Evolutionary conservation across 1,140 invertebrate genomes (phyloP).

Genomic region (Drosophila pruinosa): DNA sequence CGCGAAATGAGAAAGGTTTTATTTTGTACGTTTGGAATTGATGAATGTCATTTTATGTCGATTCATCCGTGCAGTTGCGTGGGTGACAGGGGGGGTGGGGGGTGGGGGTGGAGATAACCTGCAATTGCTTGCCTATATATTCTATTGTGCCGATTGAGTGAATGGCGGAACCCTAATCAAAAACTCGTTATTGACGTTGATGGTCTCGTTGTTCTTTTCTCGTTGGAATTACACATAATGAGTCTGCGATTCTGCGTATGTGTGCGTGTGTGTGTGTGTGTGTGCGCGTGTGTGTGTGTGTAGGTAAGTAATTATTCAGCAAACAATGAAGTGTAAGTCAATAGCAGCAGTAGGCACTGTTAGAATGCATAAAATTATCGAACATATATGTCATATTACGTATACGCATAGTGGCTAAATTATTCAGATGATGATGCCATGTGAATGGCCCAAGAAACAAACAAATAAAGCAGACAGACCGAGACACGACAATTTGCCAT

Average conservation of each 20-base stretch:
- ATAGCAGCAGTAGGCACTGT: conserved; percentile 46
- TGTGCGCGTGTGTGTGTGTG: conserved; percentile 1
- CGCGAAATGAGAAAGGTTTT: not conserved
- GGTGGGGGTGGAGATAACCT: no score
- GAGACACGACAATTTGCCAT: no score
- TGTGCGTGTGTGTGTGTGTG: not conserved
- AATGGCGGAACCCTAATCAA: conserved; percentile 49
- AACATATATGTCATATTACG: conserved; percentile 33
- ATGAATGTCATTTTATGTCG: conserved; percentile 1
- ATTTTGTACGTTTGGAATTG: not conserved
- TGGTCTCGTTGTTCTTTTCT: conserved; percentile 15
- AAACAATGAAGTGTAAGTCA: conserved; percentile 66
- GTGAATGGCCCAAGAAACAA: no score
- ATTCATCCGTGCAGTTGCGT: not conserved
- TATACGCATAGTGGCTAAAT: conserved; percentile 24
- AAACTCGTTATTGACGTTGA: conserved; percentile 66
- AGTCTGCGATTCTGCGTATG: not conserved
- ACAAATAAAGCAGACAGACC: no score
- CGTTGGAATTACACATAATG: not conserved
- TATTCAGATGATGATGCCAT: conserved; percentile 7
- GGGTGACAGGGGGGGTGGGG: not conserved
- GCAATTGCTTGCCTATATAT: conserved; percentile 4
- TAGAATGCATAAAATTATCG: conserved; percentile 67
- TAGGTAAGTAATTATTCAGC: conserved; percentile 71
- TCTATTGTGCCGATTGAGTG: conserved; percentile 16